Evolutionary conservation across 1,140 invertebrate species (phyloP), one percentile per base, ranked within the genome.

Genomic region (Chrysomallon squamiferum): DNA sequence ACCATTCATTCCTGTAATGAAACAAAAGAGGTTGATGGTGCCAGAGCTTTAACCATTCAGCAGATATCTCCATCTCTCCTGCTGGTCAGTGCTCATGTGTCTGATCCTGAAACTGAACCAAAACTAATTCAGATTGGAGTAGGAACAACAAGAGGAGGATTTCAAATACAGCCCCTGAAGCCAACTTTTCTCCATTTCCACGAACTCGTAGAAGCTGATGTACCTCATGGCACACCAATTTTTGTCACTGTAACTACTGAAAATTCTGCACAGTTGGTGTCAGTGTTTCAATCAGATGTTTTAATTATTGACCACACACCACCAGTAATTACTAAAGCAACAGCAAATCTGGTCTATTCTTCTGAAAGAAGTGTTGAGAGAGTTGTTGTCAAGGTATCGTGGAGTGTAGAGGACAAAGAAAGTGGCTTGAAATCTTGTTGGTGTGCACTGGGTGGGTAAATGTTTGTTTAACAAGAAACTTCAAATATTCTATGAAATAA

Each of bases 171-270:
- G 59, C 15, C 59, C 30, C 45, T 62, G n/a, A 3, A 15, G 20
- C 18, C 2, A 18, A 27, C 20, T 29, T 5, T 47, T 25, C 25
- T 25, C 18, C 7, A 49, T 0, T 29, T 41, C n/a, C 41, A 50
- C 29, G 22, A 27, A 20, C 20, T 62, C n/a, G 30, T 62, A n/a
- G 18, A 47, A 29, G 35, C 4, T 20, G 30, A 22, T 20, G 11
- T 29, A 32, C 18, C 11, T 30, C 59, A 62, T 49, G 41, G 41
- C n/a, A 62, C 27, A 13, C 41, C 41, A 49, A 33, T 62, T 49
- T 60, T 43, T 29, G 27, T 33, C 29, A 62, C 59, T n/a, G 59
- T 25, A 11, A 62, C 49, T 29, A 45, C 59, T 43, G 59, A 62
- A 49, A 62, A 62, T n/a, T n/a, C 27, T 49, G 59, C 59, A n/a